Conservation (phyloP, 2,113 vertebrate genomes). For the Eulacestoma nigropectus region DNA sequence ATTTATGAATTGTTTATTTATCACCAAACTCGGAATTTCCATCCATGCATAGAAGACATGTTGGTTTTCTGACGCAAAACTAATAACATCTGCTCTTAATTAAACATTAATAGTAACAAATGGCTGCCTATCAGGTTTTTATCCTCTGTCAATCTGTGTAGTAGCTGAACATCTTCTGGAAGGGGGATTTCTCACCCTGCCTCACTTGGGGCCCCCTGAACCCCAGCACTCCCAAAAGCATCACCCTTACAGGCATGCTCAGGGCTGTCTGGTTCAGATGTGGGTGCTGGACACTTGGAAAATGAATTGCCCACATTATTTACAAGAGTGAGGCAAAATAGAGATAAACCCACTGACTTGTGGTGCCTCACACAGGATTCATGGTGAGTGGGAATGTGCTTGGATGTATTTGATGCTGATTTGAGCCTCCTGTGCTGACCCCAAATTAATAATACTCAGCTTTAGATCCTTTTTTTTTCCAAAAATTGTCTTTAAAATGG, state of each 20-base stretch:
- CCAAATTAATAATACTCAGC: background rate
- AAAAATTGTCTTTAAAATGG: background rate
- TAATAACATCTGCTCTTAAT: conserved; percentile 59
- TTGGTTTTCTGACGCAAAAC: conserved; percentile 21
- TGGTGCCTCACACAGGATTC: background rate
- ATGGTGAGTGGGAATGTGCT: background rate
- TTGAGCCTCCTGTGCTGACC: background rate
- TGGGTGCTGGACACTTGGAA: background rate
- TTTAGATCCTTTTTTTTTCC: background rate
- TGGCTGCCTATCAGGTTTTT: conserved; percentile 9
- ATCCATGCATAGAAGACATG: background rate
- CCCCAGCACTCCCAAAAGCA: background rate
- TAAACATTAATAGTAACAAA: conserved; percentile 54
- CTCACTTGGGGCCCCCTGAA: background rate
- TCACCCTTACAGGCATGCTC: background rate
- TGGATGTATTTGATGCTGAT: background rate
- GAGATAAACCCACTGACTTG: rapidly evolving
- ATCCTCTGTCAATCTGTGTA: background rate
- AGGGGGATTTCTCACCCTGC: background rate
- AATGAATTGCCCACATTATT: rapidly evolving
- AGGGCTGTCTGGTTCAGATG: background rate
- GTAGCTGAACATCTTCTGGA: background rate
- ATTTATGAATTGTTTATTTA: conserved; percentile 24
- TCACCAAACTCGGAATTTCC: background rate
- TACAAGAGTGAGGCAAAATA: background rate